Conservation (phyloP, 2,113 vertebrate genomes). For the Entosphenus tridentatus region DNA sequence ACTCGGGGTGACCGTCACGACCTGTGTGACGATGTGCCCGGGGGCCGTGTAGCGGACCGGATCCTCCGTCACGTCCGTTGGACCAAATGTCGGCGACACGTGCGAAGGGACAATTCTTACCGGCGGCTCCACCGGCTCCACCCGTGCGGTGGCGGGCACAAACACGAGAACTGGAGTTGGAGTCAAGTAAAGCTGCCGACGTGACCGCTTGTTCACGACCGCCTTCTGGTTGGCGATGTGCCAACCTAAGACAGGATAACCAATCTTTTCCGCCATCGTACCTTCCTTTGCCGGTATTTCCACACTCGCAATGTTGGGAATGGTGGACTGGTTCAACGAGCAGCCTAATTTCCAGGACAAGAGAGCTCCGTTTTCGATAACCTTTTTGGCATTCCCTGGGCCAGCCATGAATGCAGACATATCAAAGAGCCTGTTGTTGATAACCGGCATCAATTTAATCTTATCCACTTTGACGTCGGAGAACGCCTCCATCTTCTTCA, state of each 20-base stretch:
- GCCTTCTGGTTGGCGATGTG: constrained; percentile 91
- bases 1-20: not conserved
- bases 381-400: constrained; percentile 87
- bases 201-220: constrained; percentile 48
- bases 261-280: constrained; percentile 59
- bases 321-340: constrained; percentile 50
- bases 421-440: constrained; percentile 87
- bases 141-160: constrained; percentile 50
- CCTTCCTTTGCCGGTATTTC: constrained; percentile 68
- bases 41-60: not conserved
- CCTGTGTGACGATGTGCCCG: not conserved
- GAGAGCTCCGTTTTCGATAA: constrained; percentile 77
- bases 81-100: constrained; percentile 54
- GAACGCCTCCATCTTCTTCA: constrained; percentile 51
- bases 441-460: constrained; percentile 74
- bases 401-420: constrained; percentile 97
- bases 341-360: constrained; percentile 86
- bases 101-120: constrained; percentile 60
- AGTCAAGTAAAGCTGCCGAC: constrained; percentile 64
- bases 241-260: constrained; percentile 88
- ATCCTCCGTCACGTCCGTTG: constrained; percentile 11
- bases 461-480: constrained; percentile 51
- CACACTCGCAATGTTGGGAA: constrained; percentile 68
- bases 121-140: constrained; percentile 41
- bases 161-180: constrained; percentile 57